phyloP scores from a whole-genome alignment of 2,797 vertebrate species.

The Poeciliopsis presidionis region DNA sequence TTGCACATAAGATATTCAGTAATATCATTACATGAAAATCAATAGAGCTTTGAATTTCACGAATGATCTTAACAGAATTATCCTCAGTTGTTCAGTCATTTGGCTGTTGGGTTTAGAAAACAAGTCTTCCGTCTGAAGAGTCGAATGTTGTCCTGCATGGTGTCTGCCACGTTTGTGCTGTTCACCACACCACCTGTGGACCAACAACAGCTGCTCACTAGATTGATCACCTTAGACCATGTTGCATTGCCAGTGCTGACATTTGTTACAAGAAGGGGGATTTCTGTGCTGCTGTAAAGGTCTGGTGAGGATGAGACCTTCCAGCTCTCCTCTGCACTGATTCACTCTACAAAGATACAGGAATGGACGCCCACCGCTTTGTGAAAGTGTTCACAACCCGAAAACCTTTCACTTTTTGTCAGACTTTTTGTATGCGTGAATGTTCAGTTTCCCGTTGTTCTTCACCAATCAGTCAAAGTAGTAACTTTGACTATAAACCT shows the following conservation, averaged over 20 bases:
- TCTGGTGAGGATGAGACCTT: neutral
- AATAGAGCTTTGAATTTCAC: neutral
- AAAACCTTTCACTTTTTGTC: neutral
- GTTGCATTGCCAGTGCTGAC: neutral
- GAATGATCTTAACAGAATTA: neutral
- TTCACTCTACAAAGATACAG: neutral
- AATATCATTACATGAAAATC: neutral
- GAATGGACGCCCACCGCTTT: neutral
- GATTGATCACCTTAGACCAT: neutral
- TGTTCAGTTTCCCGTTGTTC: neutral
- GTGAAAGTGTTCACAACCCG: neutral
- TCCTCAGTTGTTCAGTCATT: neutral
- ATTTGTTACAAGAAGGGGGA: neutral
- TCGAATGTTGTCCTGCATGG: neutral
- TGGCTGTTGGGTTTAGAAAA: neutral
- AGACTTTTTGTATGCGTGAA: neutral
- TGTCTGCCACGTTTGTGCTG: neutral
- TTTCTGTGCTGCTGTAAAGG: neutral
- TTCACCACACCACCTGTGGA: neutral
- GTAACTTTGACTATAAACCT: neutral
- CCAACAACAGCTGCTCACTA: neutral
- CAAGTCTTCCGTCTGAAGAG: neutral
- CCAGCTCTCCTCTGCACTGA: neutral
- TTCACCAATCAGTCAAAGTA: neutral
- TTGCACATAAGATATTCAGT: neutral